Conservation (phyloP, 2,888 invertebrate species). For the Rhorus exstirpatorius region DNA sequence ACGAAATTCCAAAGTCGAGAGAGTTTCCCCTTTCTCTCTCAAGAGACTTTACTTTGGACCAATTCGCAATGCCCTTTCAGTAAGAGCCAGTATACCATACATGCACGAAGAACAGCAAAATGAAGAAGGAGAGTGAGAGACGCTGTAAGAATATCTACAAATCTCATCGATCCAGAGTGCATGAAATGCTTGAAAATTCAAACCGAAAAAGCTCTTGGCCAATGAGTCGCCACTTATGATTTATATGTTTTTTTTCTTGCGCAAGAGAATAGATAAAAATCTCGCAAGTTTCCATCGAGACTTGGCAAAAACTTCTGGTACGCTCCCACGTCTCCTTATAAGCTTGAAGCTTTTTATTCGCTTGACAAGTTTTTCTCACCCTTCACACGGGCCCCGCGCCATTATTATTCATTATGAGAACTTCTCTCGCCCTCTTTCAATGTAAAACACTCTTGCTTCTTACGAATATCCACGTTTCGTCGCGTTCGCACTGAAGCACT, state of each 20-base stretch:
- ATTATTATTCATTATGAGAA: constrained; percentile 58
- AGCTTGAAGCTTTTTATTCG: constrained; percentile 22
- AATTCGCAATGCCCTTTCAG: constrained; percentile 25
- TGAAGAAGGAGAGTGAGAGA: background rate
- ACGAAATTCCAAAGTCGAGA: constrained; percentile 48
- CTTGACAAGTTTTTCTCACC: constrained; percentile 46
- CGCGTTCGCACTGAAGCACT: constrained; percentile 1
- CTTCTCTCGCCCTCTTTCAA: constrained; percentile 22
- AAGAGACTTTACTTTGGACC: constrained; percentile 12
- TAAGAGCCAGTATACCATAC: constrained; percentile 29
- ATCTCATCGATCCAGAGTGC: constrained; percentile 47
- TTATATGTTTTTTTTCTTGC: constrained; percentile 40
- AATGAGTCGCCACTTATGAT: constrained; percentile 59
- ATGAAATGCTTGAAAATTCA: constrained; percentile 61
- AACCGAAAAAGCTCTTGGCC: constrained; percentile 49
- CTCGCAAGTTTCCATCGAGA: constrained; percentile 46
- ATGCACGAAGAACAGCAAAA: background rate
- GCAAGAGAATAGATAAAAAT: constrained; percentile 22
- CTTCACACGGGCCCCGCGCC: constrained; percentile 35
- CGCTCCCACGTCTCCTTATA: background rate
- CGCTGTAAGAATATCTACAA: constrained; percentile 21
- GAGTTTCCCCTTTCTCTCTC: constrained; percentile 9
- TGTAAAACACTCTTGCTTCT: constrained; percentile 10
- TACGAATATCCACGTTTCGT: constrained; percentile 6
- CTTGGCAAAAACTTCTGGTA: constrained; percentile 46